phyloP scores from a whole-genome alignment of 2,113 vertebrate genomes.

The Brachirus orientalis region DNA sequence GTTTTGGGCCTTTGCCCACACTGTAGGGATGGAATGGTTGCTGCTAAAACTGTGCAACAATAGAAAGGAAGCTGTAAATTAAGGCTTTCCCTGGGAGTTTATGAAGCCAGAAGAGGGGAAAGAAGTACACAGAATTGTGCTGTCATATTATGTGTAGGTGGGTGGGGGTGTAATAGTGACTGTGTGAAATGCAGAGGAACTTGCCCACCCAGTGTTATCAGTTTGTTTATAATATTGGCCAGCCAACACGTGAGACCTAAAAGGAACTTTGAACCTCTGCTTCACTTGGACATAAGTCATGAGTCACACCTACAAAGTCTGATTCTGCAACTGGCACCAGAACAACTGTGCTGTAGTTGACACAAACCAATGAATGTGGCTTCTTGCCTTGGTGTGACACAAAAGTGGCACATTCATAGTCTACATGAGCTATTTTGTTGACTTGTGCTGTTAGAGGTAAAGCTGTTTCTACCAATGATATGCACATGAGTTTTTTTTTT shows the following conservation, averaged over 20 bases:
- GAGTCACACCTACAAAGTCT: slow-evolving; percentile 31
- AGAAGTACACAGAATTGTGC: slow-evolving; percentile 48
- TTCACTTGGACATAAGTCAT: slow-evolving; percentile 4
- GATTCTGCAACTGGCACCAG: slow-evolving; percentile 7
- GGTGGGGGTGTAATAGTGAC: slow-evolving; percentile 3
- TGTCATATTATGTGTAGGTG: slow-evolving; percentile 26
- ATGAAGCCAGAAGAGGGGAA: slow-evolving; percentile 26
- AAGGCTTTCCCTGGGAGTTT: slow-evolving; percentile 53
- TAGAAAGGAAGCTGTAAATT: slow-evolving; percentile 65
- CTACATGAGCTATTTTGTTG: slow-evolving; percentile 40
- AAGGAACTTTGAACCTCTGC: slow-evolving; percentile 59
- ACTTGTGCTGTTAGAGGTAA: slow-evolving; percentile 18
- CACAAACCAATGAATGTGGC: slow-evolving; percentile 3
- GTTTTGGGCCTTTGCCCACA: slow-evolving; percentile 53
- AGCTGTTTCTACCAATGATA: slow-evolving; percentile 17
- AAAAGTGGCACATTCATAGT: slow-evolving; percentile 8
- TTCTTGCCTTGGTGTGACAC: background rate
- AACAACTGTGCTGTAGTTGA: slow-evolving; percentile 2
- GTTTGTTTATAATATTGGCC: slow-evolving; percentile 49
- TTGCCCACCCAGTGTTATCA: slow-evolving; percentile 64
- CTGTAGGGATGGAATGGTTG: slow-evolving; percentile 53
- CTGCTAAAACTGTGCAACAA: slow-evolving; percentile 64
- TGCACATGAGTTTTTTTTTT: slow-evolving; percentile 3
- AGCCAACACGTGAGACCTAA: slow-evolving; percentile 51
- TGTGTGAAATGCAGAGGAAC: slow-evolving; percentile 53